phyloP scores from a whole-genome alignment of 1,140 invertebrate genomes.

The Dolichoris vasculosae region DNA sequence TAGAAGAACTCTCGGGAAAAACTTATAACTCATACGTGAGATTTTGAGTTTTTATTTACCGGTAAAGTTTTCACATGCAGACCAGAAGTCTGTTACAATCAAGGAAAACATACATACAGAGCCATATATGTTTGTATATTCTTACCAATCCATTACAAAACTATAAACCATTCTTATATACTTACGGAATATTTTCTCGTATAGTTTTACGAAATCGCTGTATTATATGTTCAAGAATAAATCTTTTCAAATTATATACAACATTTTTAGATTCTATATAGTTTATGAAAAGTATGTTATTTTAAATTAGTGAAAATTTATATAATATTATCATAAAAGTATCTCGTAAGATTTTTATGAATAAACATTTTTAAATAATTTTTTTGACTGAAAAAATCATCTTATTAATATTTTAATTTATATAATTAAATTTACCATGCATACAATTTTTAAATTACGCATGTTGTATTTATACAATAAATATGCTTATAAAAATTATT shows the following conservation, averaged over 20 bases:
- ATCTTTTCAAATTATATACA: neutral
- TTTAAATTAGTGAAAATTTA: neutral
- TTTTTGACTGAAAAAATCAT: no score
- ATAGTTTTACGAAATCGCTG: neutral
- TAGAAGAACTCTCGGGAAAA: slow-evolving; percentile 46
- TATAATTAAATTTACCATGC: no score
- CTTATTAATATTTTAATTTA: no score
- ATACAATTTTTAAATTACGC: no score
- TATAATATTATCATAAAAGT: no score
- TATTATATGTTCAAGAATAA: neutral
- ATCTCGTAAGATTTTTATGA: no score
- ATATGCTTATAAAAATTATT: no score
- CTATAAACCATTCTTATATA: slow-evolving; percentile 36
- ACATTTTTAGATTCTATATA: slow-evolving; percentile 24
- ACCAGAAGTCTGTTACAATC: neutral
- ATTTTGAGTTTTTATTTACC: slow-evolving; percentile 63
- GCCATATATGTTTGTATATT: slow-evolving; percentile 2
- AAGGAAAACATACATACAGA: slow-evolving; percentile 26
- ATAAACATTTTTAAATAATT: no score
- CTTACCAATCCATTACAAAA: slow-evolving; percentile 12
- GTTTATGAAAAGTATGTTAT: neutral
- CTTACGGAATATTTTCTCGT: slow-evolving; percentile 33
- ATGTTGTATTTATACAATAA: no score
- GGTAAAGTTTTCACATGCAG: slow-evolving; percentile 56
- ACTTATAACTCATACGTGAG: slow-evolving; percentile 58